phyloP scores from a whole-genome alignment of 2,797 vertebrate genomes.

The Microcaecilia unicolor region DNA sequence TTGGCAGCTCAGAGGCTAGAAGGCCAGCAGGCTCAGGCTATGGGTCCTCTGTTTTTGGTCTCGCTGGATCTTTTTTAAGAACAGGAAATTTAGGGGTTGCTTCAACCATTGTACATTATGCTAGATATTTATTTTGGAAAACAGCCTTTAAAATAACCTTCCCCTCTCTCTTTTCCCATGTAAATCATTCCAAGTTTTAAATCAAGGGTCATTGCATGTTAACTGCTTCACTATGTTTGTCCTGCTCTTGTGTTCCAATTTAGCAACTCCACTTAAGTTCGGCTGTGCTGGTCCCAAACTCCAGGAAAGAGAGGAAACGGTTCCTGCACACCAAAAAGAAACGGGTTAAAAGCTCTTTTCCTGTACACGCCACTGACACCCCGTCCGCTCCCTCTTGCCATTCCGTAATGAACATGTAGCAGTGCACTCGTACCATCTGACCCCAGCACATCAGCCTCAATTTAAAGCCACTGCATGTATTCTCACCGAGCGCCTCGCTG shows the following conservation, averaged over 20 bases:
- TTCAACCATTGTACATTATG: constrained; percentile 37
- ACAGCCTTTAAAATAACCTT: constrained; percentile 36
- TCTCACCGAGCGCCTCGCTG: too few species aligned
- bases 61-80: constrained; percentile 12
- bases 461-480: too few species aligned
- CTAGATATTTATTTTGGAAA: constrained; percentile 51
- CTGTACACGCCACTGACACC: constrained; percentile 33
- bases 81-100: constrained; percentile 42
- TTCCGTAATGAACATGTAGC: constrained; percentile 10
- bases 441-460: too few species aligned
- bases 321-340: constrained; percentile 35
- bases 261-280: constrained; percentile 39
- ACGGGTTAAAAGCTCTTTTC: constrained; percentile 28
- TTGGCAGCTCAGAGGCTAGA: too few species aligned
- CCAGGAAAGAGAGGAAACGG: constrained; percentile 48
- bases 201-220: constrained; percentile 18
- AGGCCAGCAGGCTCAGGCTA: accelerated
- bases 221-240: constrained; percentile 10
- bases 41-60: constrained; percentile 12
- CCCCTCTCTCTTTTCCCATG: constrained; percentile 57
- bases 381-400: constrained; percentile 21
- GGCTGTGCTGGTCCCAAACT: constrained; percentile 23
- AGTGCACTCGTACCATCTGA: too few species aligned
- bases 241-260: constrained; percentile 38
- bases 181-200: constrained; percentile 32